Conservation (phyloP, 2,797 vertebrate genomes). For the Sphenodon punctatus region DNA sequence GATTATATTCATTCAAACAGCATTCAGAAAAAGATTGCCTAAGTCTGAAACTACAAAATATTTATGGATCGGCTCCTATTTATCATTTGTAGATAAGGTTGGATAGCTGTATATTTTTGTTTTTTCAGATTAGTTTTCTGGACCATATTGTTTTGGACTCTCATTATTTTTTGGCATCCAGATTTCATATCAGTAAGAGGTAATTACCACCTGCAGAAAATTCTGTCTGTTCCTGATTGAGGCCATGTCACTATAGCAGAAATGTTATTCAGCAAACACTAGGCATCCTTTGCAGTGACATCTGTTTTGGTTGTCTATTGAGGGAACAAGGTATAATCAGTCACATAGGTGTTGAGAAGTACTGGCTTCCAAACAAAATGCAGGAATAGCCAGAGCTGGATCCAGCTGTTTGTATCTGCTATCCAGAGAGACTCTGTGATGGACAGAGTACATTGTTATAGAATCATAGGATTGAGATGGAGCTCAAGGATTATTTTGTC, state of each 20-base stretch:
- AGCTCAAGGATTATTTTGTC: too few species aligned
- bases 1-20: constrained; percentile 39
- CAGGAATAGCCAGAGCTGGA: constrained; percentile 32
- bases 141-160: neutral
- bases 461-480: too few species aligned
- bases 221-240: constrained; percentile 31
- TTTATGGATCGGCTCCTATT: constrained; percentile 24
- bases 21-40: neutral
- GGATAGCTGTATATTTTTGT: constrained; percentile 8
- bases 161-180: constrained; percentile 31
- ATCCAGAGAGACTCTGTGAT: neutral
- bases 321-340: constrained; percentile 52
- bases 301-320: constrained; percentile 63
- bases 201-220: constrained; percentile 56
- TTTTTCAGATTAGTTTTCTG: constrained; percentile 19
- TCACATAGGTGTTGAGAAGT: constrained; percentile 61
- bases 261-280: constrained; percentile 53
- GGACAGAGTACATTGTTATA: constrained; percentile 1
- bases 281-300: constrained; percentile 62
- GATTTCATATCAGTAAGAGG: constrained; percentile 43
- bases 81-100: neutral
- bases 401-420: constrained; percentile 32
- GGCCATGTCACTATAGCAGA: constrained; percentile 35
- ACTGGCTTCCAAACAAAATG: constrained; percentile 57
- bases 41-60: constrained; percentile 36